Base-by-base conservation (phyloP, 1,140 invertebrate species). In the Ridgeia piscesae region DNA sequence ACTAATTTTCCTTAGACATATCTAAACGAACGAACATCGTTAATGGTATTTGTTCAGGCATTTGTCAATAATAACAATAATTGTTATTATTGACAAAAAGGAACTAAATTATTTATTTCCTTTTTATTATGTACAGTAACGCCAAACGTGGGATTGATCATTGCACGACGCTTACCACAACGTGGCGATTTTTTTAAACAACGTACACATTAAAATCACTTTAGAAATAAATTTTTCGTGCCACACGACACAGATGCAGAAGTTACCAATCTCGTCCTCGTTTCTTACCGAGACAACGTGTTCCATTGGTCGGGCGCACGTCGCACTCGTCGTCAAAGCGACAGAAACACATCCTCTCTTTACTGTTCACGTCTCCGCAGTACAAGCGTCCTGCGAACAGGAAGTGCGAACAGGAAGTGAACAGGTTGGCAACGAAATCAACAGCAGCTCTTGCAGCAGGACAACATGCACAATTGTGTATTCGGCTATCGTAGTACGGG, bases 271-370 rank as follows among this genome's bases (percentile, higher is more conserved):
- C 17, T 17, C 27, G 9, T 31, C 58, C 58, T 27, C 58, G 27
- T 77, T 77, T 77, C 33, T 33, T 31, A 93, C 92, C 91, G 35
- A 21, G 33, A 42, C 92, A 93, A 1, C 77, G 33, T 31, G 92
- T 93, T 91, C 92, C 92, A 35, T 91, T 89, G 0, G 91, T 14
- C 4, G 92, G 92, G 35, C 35, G 31, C 1, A 88, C 89, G 88
- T 93, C 91, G 34, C 92, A 93, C 58, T 77, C 58, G 33, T 93
- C 92, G 91, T 91, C 90, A 42, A 88, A 88, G 21, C 58, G 91
- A 92, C 92, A 93, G 92, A 93, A 93, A 77, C 92, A 93, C 91
- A 77, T 77, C 58, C 58, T 77, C 17, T 77, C 58, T 77, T 77
- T 77, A 21, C 2, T 77, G 27, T 77, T 77, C 27, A 77, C 58